Evolutionary conservation across 2,113 vertebrate species (phyloP).

Genomic region (Irena cyanogastra): DNA sequence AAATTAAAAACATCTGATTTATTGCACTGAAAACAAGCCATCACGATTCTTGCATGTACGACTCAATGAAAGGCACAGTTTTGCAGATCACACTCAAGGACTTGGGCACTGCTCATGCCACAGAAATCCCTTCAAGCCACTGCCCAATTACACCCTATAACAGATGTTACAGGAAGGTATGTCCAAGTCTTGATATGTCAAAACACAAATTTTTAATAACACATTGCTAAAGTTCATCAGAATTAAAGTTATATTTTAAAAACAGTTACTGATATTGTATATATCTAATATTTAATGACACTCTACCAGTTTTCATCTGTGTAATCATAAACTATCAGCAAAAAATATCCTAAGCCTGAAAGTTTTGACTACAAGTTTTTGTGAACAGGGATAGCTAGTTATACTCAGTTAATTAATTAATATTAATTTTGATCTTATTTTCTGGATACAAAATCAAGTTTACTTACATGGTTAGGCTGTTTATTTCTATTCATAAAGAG

Average conservation of each 20-base stretch:
- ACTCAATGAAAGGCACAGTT: not conserved
- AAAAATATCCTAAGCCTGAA: not conserved
- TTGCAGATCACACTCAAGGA: not conserved
- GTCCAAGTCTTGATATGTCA: not conserved
- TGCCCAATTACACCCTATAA: not conserved
- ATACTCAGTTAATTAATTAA: not conserved
- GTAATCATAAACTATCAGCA: not conserved
- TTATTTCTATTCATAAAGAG: slow-evolving; percentile 87
- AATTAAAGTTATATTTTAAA: not conserved
- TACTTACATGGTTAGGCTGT: slow-evolving; percentile 83
- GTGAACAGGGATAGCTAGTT: not conserved
- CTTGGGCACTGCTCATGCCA: not conserved
- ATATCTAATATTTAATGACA: not conserved
- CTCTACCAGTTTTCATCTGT: not conserved
- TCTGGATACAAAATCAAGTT: not conserved
- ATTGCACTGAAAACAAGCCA: not conserved
- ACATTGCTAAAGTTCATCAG: not conserved
- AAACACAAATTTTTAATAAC: not conserved
- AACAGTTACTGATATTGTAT: not conserved
- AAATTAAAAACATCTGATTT: not conserved
- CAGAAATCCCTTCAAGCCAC: not conserved
- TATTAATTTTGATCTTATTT: not conserved
- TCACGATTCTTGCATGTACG: not conserved
- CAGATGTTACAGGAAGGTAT: not conserved
- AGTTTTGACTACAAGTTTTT: not conserved